Conservation (phyloP, 1,140 invertebrate genomes). For the Luehdorfia chinensis region DNA sequence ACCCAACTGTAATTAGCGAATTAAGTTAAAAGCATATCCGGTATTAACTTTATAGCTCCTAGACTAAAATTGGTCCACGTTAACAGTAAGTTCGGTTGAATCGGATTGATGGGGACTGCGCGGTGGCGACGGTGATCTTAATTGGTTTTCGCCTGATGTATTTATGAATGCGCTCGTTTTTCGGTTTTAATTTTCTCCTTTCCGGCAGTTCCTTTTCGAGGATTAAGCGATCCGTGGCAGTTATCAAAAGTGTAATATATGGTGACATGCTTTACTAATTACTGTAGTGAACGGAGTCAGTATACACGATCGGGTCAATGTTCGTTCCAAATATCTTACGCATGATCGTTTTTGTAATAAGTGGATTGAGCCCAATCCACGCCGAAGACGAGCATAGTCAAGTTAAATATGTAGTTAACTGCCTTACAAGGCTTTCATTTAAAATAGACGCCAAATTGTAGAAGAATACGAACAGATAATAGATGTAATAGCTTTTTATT, state of each 20-base stretch:
- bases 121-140: conserved; percentile 37
- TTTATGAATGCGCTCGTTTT: conserved; percentile 26
- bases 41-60: conserved; percentile 9
- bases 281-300: conserved; percentile 2
- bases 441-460: no score
- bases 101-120: conserved; percentile 20
- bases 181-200: conserved; percentile 22
- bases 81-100: conserved; percentile 23
- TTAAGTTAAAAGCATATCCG: no score
- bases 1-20: no score
- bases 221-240: conserved; percentile 13
- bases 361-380: no score
- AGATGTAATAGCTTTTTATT: no score
- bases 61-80: conserved; percentile 11
- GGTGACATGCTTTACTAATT: conserved; percentile 14
- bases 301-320: not conserved
- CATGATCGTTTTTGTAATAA: not conserved
- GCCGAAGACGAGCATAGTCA: no score
- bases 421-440: no score
- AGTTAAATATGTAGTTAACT: no score
- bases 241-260: conserved; percentile 15
- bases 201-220: conserved; percentile 21
- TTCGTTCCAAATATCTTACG: conserved; percentile 2
- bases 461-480: no score
- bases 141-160: conserved; percentile 30